Evolutionary conservation across 2,113 vertebrate genomes (phyloP).

Genomic region (Harpagus bidentatus): DNA sequence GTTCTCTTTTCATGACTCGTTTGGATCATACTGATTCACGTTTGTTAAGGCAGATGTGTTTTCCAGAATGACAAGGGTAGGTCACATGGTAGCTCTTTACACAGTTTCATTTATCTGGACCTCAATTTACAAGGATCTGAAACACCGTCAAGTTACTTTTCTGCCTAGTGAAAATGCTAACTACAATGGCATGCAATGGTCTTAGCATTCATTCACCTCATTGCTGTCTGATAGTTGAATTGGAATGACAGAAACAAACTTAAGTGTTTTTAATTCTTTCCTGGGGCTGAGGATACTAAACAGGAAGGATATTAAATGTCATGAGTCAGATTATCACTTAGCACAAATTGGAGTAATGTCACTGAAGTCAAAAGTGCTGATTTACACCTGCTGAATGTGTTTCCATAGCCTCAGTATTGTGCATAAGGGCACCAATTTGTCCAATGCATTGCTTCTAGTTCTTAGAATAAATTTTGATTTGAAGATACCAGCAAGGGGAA

Average conservation of each 20-base stretch:
- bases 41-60: not conserved
- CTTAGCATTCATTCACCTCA: not conserved
- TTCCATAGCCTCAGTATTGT: not conserved
- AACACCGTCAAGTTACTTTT: not conserved
- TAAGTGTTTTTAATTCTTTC: slow-evolving; percentile 20
- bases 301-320: slow-evolving; percentile 19
- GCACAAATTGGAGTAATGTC: not conserved
- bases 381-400: not conserved
- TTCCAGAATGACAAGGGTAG: not conserved
- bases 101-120: not conserved
- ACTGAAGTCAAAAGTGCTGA: not conserved
- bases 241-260: not conserved
- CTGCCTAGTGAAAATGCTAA: not conserved
- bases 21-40: not conserved
- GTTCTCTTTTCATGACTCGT: not conserved
- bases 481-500: not conserved
- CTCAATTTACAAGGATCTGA: not conserved
- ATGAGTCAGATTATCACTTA: not conserved
- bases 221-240: not conserved
- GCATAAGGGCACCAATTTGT: not conserved
- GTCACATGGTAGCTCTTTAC: not conserved
- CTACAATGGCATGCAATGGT: not conserved
- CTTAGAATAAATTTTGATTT: not conserved
- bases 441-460: not conserved
- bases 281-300: not conserved